These are phyloP conservation scores for Dolichopus griseipennis DNA, from an alignment of 2,888 invertebrate genomes.

Conservation along the genomic window DNA sequence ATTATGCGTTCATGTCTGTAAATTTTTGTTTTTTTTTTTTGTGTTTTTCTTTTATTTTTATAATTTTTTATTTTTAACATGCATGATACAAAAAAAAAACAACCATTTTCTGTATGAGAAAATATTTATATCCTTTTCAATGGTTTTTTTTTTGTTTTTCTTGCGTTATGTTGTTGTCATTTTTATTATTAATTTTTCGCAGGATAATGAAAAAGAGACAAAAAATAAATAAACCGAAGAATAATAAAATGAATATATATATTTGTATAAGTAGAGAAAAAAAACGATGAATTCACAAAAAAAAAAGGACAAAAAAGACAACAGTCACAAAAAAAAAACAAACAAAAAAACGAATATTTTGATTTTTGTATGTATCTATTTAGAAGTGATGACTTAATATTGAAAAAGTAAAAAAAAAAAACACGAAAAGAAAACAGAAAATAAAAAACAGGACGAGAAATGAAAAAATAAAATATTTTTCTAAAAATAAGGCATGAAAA, in stretches of 20 bases:
- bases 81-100: conserved; percentile 26
- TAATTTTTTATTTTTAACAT: neutral
- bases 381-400: conserved; percentile 19
- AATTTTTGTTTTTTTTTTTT: conserved; percentile 20
- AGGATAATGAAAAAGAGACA: too few relatives aligned
- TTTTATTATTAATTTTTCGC: too few relatives aligned
- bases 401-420: neutral
- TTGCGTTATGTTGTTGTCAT: too few relatives aligned
- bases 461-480: neutral
- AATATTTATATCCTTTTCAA: too few relatives aligned
- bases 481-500: too few relatives aligned
- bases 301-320: too few relatives aligned
- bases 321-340: conserved; percentile 10
- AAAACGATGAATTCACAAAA: too few relatives aligned
- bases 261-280: conserved; percentile 5
- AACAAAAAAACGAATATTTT: neutral
- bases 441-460: neutral
- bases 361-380: conserved; percentile 18
- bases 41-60: conserved; percentile 4
- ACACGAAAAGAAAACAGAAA: neutral
- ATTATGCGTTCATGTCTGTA: conserved; percentile 20
- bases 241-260: conserved; percentile 27
- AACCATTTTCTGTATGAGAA: too few relatives aligned
- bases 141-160: too few relatives aligned
- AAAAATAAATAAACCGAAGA: too few relatives aligned